Base-by-base conservation (phyloP, 2,888 invertebrate genomes). In the Paralinhomoeus sp. region DNA sequence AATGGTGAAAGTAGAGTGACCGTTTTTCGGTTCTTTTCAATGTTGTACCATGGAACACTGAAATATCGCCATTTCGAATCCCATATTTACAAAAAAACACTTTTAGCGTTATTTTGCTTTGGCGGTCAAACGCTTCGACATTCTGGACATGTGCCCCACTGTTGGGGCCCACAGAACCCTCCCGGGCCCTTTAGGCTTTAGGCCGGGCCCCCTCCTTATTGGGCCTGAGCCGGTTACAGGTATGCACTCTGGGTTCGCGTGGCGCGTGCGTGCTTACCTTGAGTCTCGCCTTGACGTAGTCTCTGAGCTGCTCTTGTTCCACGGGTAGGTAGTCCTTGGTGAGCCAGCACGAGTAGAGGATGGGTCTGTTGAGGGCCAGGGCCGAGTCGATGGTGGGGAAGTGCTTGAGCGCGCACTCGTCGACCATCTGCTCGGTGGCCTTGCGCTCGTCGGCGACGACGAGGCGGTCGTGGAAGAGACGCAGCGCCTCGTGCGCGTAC, bases 401-500 rank as follows among this genome's bases (percentile, higher is more conserved):
- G 69, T 93, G 87, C 64, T 81, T 41, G 23, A 45, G n/a, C 2
- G 80, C 84, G 1, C 85, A 83, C 34, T 73, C 72, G 27, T 38
- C 37, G 20, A 38, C 22, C 27, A 9, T 27, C 27, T 27, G 27
- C 7, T 27, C 27, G 27, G 27, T 27, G 27, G 27, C 27, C 27
- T 9, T 5, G 5, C 27, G 5, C 27, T 27, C 27, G 7, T 27
- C 27, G 27, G 27, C 7, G 27, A 12, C 12, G 31, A 40, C 20
- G 17, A 31, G 65, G 65, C 66, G 62, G 57, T 70, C 70, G 57
- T 91, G 91, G 78, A 99, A 99, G 24, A 97, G 73, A 39, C 97
- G 75, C 5, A 99, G 72, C 0, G 89, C 97, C 69, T 99, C 97
- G 64, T 99, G 97, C 0, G 93, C 93, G 93, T 93, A 99, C 22